A percentile compares a stretch with the other conserved stretches of the same genome.
Evolutionary conservation across 2,797 vertebrate species (phyloP).

Genomic region (Limnodromus scolopaceus): DNA sequence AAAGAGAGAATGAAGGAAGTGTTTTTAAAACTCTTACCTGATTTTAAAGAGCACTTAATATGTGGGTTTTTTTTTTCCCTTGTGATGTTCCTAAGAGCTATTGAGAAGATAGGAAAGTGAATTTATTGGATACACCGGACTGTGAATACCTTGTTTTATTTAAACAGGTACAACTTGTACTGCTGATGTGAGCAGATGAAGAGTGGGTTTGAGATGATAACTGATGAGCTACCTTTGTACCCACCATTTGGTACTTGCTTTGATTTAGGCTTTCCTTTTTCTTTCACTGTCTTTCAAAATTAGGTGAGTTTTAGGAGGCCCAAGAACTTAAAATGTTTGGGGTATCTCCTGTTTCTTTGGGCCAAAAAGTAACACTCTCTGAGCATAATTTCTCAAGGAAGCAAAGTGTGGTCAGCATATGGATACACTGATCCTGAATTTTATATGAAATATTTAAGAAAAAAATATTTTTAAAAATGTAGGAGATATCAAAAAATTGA

Average conservation of each 20-base stretch:
- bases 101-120: not conserved
- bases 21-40: not conserved
- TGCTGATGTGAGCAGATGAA: not conserved
- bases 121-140: not conserved
- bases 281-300: not conserved
- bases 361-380: not conserved
- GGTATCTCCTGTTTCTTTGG: not conserved
- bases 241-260: not conserved
- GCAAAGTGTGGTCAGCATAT: not conserved
- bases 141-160: not conserved
- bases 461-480: not conserved
- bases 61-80: rapidly evolving
- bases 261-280: not conserved
- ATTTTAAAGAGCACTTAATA: not conserved
- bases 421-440: not conserved
- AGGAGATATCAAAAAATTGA: not conserved
- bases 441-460: not conserved
- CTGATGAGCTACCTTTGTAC: not conserved
- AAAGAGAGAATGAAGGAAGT: not conserved
- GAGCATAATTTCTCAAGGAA: not conserved
- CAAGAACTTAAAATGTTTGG: not conserved
- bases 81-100: not conserved
- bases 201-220: not conserved
- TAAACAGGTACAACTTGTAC: not conserved
- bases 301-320: not conserved